Evolutionary conservation across 2,888 invertebrate genomes (phyloP).

Genomic region (Dorcus hopei): DNA sequence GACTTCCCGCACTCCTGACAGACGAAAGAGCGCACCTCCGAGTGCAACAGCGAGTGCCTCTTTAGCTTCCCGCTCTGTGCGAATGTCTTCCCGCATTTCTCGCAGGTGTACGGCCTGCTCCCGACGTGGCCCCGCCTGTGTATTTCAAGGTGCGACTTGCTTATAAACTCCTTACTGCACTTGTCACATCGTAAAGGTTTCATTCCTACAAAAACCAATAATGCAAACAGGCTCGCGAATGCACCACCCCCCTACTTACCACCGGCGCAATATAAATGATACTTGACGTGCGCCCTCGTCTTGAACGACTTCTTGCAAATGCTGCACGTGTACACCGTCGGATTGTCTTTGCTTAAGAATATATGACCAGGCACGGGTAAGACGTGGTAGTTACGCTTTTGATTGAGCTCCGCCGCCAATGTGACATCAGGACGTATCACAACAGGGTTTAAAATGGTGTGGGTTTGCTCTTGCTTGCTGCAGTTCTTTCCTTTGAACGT

Average conservation of each 20-base stretch:
- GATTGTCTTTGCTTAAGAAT: slow-evolving; percentile 48
- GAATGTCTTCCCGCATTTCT: slow-evolving; percentile 65
- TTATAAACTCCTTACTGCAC: slow-evolving; percentile 63
- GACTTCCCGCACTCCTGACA: slow-evolving; percentile 62
- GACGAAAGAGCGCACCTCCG: slow-evolving; percentile 50
- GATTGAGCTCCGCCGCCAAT: slow-evolving; percentile 8
- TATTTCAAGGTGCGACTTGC: slow-evolving; percentile 69
- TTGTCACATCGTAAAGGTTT: slow-evolving; percentile 53
- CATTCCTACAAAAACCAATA: slow-evolving; percentile 30
- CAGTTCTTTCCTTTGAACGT: slow-evolving; percentile 6
- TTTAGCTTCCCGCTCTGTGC: slow-evolving; percentile 67
- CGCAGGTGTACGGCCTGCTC: slow-evolving; percentile 60
- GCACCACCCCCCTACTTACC: slow-evolving; percentile 29
- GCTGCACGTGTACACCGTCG: slow-evolving; percentile 60
- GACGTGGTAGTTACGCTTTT: slow-evolving; percentile 27
- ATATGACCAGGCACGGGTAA: slow-evolving; percentile 39
- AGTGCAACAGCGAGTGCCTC: slow-evolving; percentile 66
- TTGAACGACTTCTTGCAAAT: slow-evolving; percentile 66
- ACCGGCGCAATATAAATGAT: slow-evolving; percentile 63
- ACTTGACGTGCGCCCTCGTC: slow-evolving; percentile 64
- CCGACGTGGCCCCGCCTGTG: slow-evolving; percentile 67
- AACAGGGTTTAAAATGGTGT: no score
- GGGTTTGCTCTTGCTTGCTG: background rate
- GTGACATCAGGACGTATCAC: background rate
- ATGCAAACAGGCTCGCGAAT: background rate